Evolutionary conservation across 1,140 invertebrate species (phyloP), one percentile per base, ranked within the genome.

Genomic region (Bathynomus jamesi): DNA sequence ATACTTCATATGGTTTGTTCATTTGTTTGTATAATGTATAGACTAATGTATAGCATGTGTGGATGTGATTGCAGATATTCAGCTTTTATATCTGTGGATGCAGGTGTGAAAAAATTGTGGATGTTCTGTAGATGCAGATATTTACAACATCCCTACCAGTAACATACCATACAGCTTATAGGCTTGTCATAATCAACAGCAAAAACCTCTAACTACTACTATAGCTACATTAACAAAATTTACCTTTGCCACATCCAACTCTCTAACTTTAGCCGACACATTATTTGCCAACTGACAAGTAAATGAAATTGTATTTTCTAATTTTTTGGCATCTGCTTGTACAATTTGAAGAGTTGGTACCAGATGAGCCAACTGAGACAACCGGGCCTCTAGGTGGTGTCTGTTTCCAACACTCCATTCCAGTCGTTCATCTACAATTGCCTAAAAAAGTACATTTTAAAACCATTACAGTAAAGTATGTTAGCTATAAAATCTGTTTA

Each of bases 181-280:
- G 28, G 25, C 28, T 21, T 28, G 21, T 69, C 61, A 69, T 71
- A 17, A 8, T 10, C 17, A n/a, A 69, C 10, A 4, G 61, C 28
- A 11, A 28, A 2, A 8, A 32, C 17, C 21, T 24, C 24, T 28
- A 61, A 66, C 11, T 11, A 28, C 24, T n/a, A 63, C 11, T 11
- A 10, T 13, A 10, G n/a, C 29, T 31, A 74, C 17, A 53, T 60
- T 29, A 24, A 40, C 17, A 8, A 40, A 40, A 70, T 53, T 83
- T 86, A 95, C 93, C 81, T 97, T 91, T 0, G 95, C 95, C 63
- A 92, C 83, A 85, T 99, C 97, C 27, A 99, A 82, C 71, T 94
- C 90, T 62, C 95, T 87, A 11, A 99, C 96, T 90, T 98, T 98
- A 29, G 91, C 91, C 80, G 94, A 97, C 24, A 98, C 95, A 83